A percentile compares a stretch with the other conserved stretches of the same genome.
Conservation (phyloP, 92 coral and sea anemone genomes). For the Muricea muricata region DNA sequence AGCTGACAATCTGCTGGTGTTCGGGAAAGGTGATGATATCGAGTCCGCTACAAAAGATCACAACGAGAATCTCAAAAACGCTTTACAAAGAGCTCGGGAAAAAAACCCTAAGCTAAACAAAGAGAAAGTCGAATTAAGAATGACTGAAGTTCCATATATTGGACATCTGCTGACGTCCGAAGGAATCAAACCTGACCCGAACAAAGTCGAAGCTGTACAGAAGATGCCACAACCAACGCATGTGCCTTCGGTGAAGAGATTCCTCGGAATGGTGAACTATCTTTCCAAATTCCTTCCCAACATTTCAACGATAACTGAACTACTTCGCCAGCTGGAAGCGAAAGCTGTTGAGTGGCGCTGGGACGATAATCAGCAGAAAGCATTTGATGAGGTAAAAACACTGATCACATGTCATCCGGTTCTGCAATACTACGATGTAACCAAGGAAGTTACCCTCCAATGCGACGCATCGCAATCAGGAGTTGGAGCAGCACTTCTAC, state of each 20-base stretch:
- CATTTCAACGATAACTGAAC: slow-evolving; percentile 46
- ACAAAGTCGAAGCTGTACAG: slow-evolving; percentile 43
- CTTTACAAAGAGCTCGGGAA: slow-evolving; percentile 46
- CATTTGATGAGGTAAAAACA: slow-evolving; percentile 34
- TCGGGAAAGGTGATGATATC: slow-evolving; percentile 42
- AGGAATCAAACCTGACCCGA: slow-evolving; percentile 50
- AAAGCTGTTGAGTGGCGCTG: slow-evolving; percentile 37
- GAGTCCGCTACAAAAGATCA: slow-evolving; percentile 44
- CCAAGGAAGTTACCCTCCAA: slow-evolving; percentile 31
- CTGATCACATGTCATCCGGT: slow-evolving; percentile 37
- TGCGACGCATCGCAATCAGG: slow-evolving; percentile 55
- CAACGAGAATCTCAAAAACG: slow-evolving; percentile 35
- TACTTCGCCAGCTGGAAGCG: slow-evolving; percentile 38
- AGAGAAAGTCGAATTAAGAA: slow-evolving; percentile 34
- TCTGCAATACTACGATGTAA: slow-evolving; percentile 34
- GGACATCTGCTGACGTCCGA: slow-evolving; percentile 45
- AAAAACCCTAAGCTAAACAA: slow-evolving; percentile 42
- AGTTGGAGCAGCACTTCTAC: slow-evolving; percentile 43
- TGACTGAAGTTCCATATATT: slow-evolving; percentile 53
- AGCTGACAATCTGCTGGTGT: slow-evolving; percentile 48
- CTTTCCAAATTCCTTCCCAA: slow-evolving; percentile 45
- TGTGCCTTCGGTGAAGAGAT: slow-evolving; percentile 52
- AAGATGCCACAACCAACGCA: slow-evolving; percentile 52
- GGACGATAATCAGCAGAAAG: slow-evolving; percentile 41
- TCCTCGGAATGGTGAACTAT: slow-evolving; percentile 45